phyloP scores from a whole-genome alignment of 2,888 invertebrate genomes.

The Smittia aterrima region DNA sequence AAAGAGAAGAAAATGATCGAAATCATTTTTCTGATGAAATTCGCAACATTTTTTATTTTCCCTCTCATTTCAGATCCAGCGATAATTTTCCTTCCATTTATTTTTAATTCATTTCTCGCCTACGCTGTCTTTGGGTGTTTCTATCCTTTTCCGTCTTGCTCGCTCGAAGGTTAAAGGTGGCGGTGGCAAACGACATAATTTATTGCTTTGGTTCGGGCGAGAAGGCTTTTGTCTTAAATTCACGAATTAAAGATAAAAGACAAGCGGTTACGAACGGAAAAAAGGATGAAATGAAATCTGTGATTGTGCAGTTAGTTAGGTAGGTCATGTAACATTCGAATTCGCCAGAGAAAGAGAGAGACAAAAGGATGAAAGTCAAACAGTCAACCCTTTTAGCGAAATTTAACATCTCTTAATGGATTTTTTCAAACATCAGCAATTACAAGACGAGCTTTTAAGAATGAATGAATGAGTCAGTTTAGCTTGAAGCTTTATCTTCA shows the following conservation, averaged over 20 bases:
- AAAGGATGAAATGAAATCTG: slow-evolving; percentile 5
- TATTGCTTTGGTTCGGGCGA: slow-evolving; percentile 19
- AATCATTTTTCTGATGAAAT: not conserved
- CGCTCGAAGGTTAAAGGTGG: not conserved
- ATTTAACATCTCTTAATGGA: not conserved
- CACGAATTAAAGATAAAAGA: slow-evolving; percentile 23
- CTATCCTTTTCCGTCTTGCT: not conserved
- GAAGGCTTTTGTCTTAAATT: slow-evolving; percentile 15
- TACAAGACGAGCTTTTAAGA: not conserved
- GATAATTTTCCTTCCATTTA: slow-evolving; percentile 5
- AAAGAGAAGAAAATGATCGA: not conserved
- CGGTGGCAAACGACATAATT: slow-evolving; percentile 17
- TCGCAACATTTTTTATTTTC: not conserved
- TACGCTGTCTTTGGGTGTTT: not conserved
- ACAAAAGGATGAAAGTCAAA: slow-evolving; percentile 1
- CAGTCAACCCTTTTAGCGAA: slow-evolving; percentile 17
- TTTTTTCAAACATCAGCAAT: slow-evolving; percentile 23
- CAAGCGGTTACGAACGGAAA: slow-evolving; percentile 11
- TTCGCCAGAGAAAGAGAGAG: not conserved
- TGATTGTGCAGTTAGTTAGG: slow-evolving; percentile 1
- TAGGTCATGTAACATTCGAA: slow-evolving; percentile 9
- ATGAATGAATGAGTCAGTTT: not conserved
- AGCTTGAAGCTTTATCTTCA: not conserved
- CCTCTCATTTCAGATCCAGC: not conserved
- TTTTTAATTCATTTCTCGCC: not conserved